These are phyloP conservation scores for Tretioscincus oriximinensis DNA, from an alignment of 2,113 vertebrate genomes.

Conservation along the genomic window DNA sequence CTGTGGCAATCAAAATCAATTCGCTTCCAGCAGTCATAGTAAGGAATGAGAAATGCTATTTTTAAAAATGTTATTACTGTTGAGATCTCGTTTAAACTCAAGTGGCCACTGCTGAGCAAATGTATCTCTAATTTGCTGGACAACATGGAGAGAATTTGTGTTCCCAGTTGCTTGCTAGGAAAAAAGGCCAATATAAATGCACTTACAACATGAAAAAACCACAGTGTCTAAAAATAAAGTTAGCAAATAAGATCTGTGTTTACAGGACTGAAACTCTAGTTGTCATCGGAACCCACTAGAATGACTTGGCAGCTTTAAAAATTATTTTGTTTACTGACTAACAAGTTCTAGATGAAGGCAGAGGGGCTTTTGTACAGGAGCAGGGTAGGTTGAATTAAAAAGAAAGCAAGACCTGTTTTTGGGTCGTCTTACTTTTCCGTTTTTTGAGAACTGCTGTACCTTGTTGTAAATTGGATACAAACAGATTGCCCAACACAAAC, in stretches of 20 bases:
- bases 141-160: neutral
- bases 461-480: too few species aligned
- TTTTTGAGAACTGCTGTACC: too few species aligned
- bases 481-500: too few species aligned
- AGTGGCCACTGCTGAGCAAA: neutral
- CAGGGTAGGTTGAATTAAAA: neutral
- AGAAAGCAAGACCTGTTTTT: neutral
- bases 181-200: neutral
- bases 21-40: neutral
- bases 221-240: neutral
- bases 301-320: neutral
- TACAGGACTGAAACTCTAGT: neutral
- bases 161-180: neutral
- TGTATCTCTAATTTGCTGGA: slow-evolving; percentile 12
- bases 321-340: neutral
- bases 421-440: too few species aligned
- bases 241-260: neutral
- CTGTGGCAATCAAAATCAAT: neutral
- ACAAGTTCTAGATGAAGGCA: neutral
- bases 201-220: neutral
- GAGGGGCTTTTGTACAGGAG: neutral
- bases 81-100: neutral
- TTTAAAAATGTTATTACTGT: slow-evolving; percentile 3
- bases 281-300: neutral
- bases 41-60: neutral